phyloP scores from a whole-genome alignment of 1,140 invertebrate genomes.

The Heliconius himera region DNA sequence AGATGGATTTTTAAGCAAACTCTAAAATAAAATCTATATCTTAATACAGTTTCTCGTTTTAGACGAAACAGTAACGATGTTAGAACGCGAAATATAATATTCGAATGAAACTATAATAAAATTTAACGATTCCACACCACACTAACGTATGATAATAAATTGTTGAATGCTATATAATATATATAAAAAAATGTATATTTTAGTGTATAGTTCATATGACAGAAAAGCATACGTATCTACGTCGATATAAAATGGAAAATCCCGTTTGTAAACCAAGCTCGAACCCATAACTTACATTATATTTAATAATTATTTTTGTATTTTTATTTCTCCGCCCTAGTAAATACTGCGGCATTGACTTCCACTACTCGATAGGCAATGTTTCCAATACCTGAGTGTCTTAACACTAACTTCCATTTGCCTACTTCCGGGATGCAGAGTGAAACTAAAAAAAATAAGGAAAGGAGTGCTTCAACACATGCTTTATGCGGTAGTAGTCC shows the following conservation, averaged over 20 bases:
- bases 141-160: slow-evolving; percentile 8
- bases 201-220: not conserved
- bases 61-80: slow-evolving; percentile 8
- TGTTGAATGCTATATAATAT: not conserved
- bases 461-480: not conserved
- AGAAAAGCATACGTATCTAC: too few relatives aligned
- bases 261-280: too few relatives aligned
- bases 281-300: too few relatives aligned
- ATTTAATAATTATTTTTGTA: not conserved
- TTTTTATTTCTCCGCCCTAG: not conserved
- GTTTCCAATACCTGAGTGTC: not conserved
- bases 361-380: not conserved
- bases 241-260: too few relatives aligned
- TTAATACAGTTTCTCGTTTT: slow-evolving; percentile 5
- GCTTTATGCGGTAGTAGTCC: not conserved
- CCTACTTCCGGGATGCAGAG: not conserved
- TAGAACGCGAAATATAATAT: slow-evolving; percentile 34
- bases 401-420: not conserved
- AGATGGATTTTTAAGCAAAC: not conserved
- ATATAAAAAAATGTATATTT: not conserved
- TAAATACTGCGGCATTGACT: not conserved
- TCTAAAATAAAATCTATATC: not conserved
- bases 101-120: slow-evolving; percentile 42
- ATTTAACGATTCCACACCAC: slow-evolving; percentile 38
- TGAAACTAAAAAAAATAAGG: too few relatives aligned